phyloP scores from a whole-genome alignment of 2,113 vertebrate genomes.

The Syrrhaptes paradoxus region DNA sequence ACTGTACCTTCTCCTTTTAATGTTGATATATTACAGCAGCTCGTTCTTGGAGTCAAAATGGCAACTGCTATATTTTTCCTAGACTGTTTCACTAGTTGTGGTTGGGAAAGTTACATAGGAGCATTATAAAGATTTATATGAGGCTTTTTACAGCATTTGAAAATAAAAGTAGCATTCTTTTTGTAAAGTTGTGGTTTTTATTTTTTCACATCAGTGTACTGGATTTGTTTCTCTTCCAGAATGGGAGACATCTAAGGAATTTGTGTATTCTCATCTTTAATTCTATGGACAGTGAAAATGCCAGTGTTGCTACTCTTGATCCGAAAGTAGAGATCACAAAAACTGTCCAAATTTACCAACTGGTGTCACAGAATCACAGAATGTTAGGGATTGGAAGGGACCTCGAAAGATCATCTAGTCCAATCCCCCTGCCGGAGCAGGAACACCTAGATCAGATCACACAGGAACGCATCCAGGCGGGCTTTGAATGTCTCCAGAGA shows the following conservation, averaged over 20 bases:
- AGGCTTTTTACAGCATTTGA: slow-evolving; percentile 75
- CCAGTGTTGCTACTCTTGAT: background rate
- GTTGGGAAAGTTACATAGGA: slow-evolving; percentile 66
- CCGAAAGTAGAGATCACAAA: background rate
- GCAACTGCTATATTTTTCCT: slow-evolving; percentile 65
- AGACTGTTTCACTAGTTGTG: slow-evolving; percentile 65
- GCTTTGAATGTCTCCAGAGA: too few species aligned
- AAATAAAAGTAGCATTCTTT: slow-evolving; percentile 73
- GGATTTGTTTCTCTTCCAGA: background rate
- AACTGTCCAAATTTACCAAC: background rate
- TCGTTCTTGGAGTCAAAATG: slow-evolving; percentile 35
- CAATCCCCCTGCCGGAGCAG: too few species aligned
- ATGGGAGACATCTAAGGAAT: background rate
- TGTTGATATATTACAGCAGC: slow-evolving; percentile 31
- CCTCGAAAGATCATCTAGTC: too few species aligned
- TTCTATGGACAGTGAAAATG: background rate
- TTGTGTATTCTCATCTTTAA: background rate
- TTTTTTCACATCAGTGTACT: background rate
- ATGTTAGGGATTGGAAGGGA: too few species aligned
- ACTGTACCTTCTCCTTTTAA: slow-evolving; percentile 37
- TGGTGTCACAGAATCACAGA: background rate
- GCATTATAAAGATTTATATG: slow-evolving; percentile 74
- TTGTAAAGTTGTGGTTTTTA: slow-evolving; percentile 25
- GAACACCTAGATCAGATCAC: too few species aligned
- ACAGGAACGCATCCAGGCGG: too few species aligned